Percentiles rank a stretch among this genome's conserved stretches.
Conservation (phyloP, 2,113 vertebrate species). For the Daboia siamensis region DNA sequence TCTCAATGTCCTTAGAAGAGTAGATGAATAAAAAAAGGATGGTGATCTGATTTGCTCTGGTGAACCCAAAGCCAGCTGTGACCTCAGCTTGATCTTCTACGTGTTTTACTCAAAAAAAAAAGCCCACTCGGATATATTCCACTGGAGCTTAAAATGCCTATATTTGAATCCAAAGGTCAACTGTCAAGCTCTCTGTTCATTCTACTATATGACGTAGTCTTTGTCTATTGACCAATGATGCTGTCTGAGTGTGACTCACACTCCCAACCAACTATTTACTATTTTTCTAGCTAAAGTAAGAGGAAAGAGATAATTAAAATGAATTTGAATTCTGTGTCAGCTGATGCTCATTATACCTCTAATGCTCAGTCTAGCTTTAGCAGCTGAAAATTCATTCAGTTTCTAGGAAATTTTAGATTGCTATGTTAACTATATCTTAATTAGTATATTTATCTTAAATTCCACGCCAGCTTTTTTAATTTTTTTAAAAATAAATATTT, state of each 20-base stretch:
- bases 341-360: slow-evolving; percentile 48
- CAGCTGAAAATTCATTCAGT: slow-evolving; percentile 69
- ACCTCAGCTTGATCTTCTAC: slow-evolving; percentile 64
- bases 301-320: slow-evolving; percentile 53
- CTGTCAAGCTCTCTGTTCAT: slow-evolving; percentile 45
- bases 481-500: too few relatives aligned
- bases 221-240: slow-evolving; percentile 54
- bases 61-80: slow-evolving; percentile 59
- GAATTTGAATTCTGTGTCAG: slow-evolving; percentile 46
- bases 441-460: slow-evolving; percentile 77
- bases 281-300: slow-evolving; percentile 42
- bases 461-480: slow-evolving; percentile 70
- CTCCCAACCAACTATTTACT: slow-evolving; percentile 46
- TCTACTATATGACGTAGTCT: slow-evolving; percentile 51
- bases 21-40: slow-evolving; percentile 57
- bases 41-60: slow-evolving; percentile 57
- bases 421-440: slow-evolving; percentile 75
- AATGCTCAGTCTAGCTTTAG: slow-evolving; percentile 59
- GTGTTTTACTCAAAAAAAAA: slow-evolving; percentile 58
- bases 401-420: slow-evolving; percentile 75
- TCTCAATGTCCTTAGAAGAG: slow-evolving; percentile 47
- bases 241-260: slow-evolving; percentile 41
- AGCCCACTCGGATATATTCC: slow-evolving; percentile 63
- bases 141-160: slow-evolving; percentile 68
- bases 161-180: slow-evolving; percentile 66